phyloP scores from a whole-genome alignment of 2,888 invertebrate genomes.

The Megalurothrips usitatus region DNA sequence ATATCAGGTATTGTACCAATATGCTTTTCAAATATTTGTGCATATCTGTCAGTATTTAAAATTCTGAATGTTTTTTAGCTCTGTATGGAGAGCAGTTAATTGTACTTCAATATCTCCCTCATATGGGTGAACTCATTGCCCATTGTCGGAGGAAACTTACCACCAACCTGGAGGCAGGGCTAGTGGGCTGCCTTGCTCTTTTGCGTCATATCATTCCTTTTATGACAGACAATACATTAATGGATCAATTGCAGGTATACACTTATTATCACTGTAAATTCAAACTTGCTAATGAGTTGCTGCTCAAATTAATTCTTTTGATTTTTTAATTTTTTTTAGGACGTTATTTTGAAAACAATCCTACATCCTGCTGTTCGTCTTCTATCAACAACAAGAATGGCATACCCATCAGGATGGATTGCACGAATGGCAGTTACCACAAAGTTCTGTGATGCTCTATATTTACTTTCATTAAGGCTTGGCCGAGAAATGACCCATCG shows the following conservation, averaged over 20 bases:
- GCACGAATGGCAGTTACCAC: constrained; percentile 72
- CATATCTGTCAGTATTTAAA: neutral
- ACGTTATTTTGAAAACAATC: constrained; percentile 76
- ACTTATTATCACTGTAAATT: constrained; percentile 73
- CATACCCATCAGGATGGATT: constrained; percentile 74
- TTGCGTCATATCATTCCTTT: constrained; percentile 75
- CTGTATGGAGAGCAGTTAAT: constrained; percentile 86
- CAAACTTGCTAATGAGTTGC: constrained; percentile 77
- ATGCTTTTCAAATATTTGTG: constrained; percentile 5
- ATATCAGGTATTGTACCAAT: constrained; percentile 62
- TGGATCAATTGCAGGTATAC: constrained; percentile 77
- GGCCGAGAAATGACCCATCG: constrained; percentile 70
- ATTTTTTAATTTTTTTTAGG: constrained; percentile 52
- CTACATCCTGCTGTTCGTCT: constrained; percentile 77
- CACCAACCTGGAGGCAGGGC: constrained; percentile 78
- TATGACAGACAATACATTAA: constrained; percentile 75
- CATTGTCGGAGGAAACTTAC: constrained; percentile 77
- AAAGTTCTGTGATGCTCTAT: constrained; percentile 76
- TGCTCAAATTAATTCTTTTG: constrained; percentile 43
- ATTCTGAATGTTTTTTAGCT: constrained; percentile 33
- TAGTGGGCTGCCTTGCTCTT: constrained; percentile 77
- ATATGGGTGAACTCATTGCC: constrained; percentile 78
- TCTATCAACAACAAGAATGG: constrained; percentile 69
- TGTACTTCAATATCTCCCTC: constrained; percentile 82
- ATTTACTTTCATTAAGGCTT: constrained; percentile 70